phyloP scores from a whole-genome alignment of 2,113 vertebrate genomes.

The Pardalotus punctatus region DNA sequence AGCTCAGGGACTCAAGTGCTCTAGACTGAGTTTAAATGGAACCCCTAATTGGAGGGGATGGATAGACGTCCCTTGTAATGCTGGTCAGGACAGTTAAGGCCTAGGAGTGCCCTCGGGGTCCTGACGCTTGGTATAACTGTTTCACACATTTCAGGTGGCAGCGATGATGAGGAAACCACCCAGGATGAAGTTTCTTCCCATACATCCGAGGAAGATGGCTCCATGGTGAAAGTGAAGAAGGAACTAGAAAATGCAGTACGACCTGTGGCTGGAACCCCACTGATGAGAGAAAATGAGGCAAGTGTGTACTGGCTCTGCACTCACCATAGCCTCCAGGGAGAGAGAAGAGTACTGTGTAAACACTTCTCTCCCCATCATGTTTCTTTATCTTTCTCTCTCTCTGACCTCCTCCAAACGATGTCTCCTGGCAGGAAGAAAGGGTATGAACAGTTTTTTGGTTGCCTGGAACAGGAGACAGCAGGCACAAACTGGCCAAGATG shows the following conservation, averaged over 20 bases:
- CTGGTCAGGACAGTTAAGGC: not conserved
- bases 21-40: not conserved
- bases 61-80: conserved; percentile 10
- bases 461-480: not conserved
- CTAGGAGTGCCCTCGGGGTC: not conserved
- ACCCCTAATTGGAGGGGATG: not conserved
- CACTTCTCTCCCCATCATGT: not conserved
- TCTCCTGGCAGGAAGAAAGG: not conserved
- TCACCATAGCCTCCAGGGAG: not conserved
- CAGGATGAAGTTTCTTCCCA: conserved; percentile 81
- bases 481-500: not conserved
- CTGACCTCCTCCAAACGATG: not conserved
- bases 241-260: conserved; percentile 68
- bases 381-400: not conserved
- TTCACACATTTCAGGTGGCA: conserved; percentile 73
- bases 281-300: conserved; percentile 65
- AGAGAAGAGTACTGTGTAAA: not conserved
- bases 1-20: not conserved
- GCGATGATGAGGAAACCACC: conserved; percentile 80
- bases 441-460: not conserved
- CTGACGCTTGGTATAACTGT: not conserved
- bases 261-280: conserved; percentile 31
- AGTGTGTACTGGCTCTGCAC: conserved; percentile 17
- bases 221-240: conserved; percentile 71
- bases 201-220: conserved; percentile 77